Evolutionary conservation across 2,888 invertebrate species (phyloP).

Genomic region (Drosophila demipolita): DNA sequence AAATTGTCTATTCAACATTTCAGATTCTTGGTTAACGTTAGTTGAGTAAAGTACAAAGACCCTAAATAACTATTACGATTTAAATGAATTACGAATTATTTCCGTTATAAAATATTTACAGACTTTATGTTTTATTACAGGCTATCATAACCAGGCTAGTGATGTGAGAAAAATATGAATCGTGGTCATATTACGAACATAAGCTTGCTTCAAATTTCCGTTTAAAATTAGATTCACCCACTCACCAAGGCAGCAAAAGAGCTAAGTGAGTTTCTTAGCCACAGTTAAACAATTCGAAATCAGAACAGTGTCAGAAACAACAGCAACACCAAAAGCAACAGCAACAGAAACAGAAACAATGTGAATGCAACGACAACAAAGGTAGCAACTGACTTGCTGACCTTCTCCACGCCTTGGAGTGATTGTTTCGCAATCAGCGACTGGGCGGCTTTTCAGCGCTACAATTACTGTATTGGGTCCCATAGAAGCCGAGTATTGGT

Average conservation of each 20-base stretch:
- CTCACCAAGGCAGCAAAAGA: slow-evolving; percentile 28
- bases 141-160: not conserved
- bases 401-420: slow-evolving; percentile 67
- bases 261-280: slow-evolving; percentile 20
- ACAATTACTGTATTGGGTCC: slow-evolving; percentile 47
- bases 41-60: not conserved
- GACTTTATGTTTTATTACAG: not conserved
- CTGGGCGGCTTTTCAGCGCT: slow-evolving; percentile 57
- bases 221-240: slow-evolving; percentile 45
- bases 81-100: not conserved
- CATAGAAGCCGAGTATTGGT: slow-evolving; percentile 18
- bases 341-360: slow-evolving; percentile 46
- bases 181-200: slow-evolving; percentile 4
- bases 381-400: slow-evolving; percentile 66
- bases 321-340: slow-evolving; percentile 42
- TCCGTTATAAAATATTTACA: not conserved
- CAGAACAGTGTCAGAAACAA: slow-evolving; percentile 57
- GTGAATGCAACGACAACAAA: slow-evolving; percentile 63
- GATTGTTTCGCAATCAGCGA: slow-evolving; percentile 68
- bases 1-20: not conserved
- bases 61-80: not conserved
- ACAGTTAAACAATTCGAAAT: slow-evolving; percentile 47
- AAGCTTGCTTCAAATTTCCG: slow-evolving; percentile 23
- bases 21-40: not conserved
- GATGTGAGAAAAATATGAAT: not conserved